Conservation (phyloP, 2,888 invertebrate genomes). For the Lasiommata megera region DNA sequence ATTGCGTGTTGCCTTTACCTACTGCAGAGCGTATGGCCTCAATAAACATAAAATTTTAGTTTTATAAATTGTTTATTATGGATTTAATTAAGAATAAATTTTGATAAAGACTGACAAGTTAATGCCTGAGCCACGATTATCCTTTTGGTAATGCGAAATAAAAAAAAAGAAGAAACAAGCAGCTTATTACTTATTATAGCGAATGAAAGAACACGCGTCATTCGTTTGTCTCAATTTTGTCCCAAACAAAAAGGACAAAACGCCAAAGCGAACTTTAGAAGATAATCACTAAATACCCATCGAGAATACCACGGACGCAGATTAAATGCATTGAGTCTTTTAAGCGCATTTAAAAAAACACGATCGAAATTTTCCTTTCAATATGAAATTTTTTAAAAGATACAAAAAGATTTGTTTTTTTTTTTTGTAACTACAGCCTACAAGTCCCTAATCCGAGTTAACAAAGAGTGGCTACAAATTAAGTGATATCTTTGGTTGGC, state of each 20-base stretch:
- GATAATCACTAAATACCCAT: constrained; percentile 56
- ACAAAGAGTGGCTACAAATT: constrained; percentile 79
- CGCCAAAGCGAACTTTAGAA: constrained; percentile 54
- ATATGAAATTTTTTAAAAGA: constrained; percentile 52
- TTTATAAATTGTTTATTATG: constrained; percentile 42
- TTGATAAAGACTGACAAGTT: constrained; percentile 58
- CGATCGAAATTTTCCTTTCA: constrained; percentile 52
- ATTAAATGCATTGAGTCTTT: constrained; percentile 58
- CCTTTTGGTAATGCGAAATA: constrained; percentile 50
- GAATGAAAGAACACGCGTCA: constrained; percentile 64
- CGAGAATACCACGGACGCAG: constrained; percentile 57
- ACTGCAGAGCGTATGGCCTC: constrained; percentile 33
- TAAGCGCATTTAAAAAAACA: constrained; percentile 58
- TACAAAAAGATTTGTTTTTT: constrained; percentile 57
- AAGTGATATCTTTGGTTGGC: constrained; percentile 79
- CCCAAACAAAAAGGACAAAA: constrained; percentile 62
- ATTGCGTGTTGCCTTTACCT: constrained; percentile 33
- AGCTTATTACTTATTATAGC: constrained; percentile 53
- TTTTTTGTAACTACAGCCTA: constrained; percentile 33
- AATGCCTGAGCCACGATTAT: constrained; percentile 59
- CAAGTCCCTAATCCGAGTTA: constrained; percentile 63
- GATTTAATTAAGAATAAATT: constrained; percentile 52
- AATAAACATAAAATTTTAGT: constrained; percentile 39
- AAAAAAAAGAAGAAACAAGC: too few relatives aligned
- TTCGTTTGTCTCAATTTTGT: constrained; percentile 63